phyloP scores from a whole-genome alignment of 2,888 invertebrate genomes.

The Osmoderma eremita region DNA sequence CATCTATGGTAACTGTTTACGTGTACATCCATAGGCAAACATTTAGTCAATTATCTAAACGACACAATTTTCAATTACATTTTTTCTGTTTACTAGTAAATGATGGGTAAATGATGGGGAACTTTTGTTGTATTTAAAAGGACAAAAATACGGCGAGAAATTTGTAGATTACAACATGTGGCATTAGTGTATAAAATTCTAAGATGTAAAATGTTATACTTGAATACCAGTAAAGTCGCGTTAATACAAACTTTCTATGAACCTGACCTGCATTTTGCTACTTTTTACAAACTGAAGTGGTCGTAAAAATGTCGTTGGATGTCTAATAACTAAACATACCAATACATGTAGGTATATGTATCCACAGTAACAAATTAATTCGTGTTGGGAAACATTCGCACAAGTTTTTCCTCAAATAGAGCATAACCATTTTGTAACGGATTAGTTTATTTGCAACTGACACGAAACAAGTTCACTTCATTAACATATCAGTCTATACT shows the following conservation, averaged over 20 bases:
- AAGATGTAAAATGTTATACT: slow-evolving; percentile 5
- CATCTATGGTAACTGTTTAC: too few relatives aligned
- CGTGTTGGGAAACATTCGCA: slow-evolving; percentile 4
- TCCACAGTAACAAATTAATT: background rate
- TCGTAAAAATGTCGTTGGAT: slow-evolving; percentile 20
- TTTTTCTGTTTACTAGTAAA: too few relatives aligned
- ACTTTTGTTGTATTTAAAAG: too few relatives aligned
- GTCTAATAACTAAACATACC: background rate
- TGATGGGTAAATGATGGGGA: too few relatives aligned
- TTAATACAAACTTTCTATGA: slow-evolving; percentile 33
- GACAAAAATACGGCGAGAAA: too few relatives aligned
- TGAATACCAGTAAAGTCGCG: background rate
- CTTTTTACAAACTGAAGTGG: slow-evolving; percentile 10
- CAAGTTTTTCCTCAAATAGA: slow-evolving; percentile 30
- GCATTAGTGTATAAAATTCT: background rate
- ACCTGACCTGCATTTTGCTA: slow-evolving; percentile 29
- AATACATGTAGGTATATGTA: background rate
- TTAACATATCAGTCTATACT: slow-evolving; percentile 4
- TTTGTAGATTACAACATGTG: background rate
- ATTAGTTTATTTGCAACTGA: slow-evolving; percentile 9
- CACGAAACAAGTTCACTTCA: slow-evolving; percentile 18
- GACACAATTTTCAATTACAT: too few relatives aligned
- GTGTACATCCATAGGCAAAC: too few relatives aligned
- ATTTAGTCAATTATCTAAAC: too few relatives aligned
- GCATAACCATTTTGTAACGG: slow-evolving; percentile 34